Conservation (phyloP, 2,888 invertebrate genomes). For the Nebria salina region DNA sequence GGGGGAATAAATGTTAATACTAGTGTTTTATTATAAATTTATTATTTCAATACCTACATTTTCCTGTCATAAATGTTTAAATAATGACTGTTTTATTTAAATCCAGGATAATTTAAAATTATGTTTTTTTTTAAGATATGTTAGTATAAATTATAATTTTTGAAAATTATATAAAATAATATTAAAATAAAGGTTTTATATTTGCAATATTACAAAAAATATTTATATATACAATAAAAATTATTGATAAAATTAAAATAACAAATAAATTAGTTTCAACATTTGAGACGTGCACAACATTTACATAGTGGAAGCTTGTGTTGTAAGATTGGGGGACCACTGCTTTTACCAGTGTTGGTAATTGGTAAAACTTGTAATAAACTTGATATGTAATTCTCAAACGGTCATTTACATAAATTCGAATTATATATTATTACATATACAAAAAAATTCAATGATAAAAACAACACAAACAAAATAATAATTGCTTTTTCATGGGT, state of each 20-base stretch:
- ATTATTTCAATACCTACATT: constrained; percentile 41
- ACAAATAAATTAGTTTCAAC: background rate
- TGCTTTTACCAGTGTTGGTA: too few species aligned
- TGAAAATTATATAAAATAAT: background rate
- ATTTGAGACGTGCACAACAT: background rate
- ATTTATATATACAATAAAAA: background rate
- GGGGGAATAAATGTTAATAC: background rate
- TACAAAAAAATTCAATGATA: too few species aligned
- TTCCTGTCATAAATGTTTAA: constrained; percentile 31
- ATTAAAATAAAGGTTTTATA: background rate
- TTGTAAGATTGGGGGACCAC: too few species aligned
- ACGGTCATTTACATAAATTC: too few species aligned
- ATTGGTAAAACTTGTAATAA: too few species aligned
- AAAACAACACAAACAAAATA: too few species aligned
- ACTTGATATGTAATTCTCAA: too few species aligned
- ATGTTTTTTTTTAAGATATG: background rate
- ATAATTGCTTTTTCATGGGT: too few species aligned
- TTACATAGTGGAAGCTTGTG: background rate
- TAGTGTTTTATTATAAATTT: constrained; percentile 34
- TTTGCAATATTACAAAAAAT: background rate
- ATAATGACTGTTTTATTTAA: background rate
- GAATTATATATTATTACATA: too few species aligned
- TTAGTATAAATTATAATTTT: background rate
- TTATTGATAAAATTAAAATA: background rate
- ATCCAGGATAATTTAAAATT: background rate